Conservation (phyloP, 2,113 vertebrate species). For the Microtus ochrogaster region DNA sequence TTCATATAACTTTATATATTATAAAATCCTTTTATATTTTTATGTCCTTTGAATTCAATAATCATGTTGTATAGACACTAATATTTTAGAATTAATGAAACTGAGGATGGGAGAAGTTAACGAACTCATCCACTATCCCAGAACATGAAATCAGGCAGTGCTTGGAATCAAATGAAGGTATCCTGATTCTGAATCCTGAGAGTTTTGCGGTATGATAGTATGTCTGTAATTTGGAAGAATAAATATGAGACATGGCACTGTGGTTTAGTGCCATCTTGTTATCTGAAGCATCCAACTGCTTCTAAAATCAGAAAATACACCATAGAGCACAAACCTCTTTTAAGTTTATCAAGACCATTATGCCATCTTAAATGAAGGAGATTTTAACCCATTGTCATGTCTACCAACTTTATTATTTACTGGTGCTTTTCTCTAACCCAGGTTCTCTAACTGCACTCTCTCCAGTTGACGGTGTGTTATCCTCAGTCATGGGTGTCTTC, state of each 20-base stretch:
- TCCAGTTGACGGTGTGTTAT: background rate
- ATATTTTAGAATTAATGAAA: conserved; percentile 50
- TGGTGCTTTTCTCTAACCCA: background rate
- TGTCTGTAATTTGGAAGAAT: conserved; percentile 7
- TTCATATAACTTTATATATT: background rate
- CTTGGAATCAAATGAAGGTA: background rate
- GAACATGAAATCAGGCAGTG: background rate
- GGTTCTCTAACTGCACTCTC: background rate
- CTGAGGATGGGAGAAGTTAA: background rate
- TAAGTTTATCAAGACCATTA: background rate
- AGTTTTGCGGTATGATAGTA: background rate
- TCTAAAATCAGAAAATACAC: conserved; percentile 39
- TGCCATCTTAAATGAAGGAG: background rate
- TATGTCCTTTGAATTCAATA: background rate
- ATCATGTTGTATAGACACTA: background rate
- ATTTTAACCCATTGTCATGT: background rate
- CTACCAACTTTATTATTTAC: conserved; percentile 20
- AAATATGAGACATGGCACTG: background rate
- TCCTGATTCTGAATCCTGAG: conserved; percentile 24
- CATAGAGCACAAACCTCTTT: background rate
- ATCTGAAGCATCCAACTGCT: background rate
- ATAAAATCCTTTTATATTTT: background rate
- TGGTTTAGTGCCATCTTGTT: background rate
- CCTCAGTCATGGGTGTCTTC: background rate
- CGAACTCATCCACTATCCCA: background rate